Conservation (phyloP, 2,888 invertebrate genomes). For the Cheilosia pagana region DNA sequence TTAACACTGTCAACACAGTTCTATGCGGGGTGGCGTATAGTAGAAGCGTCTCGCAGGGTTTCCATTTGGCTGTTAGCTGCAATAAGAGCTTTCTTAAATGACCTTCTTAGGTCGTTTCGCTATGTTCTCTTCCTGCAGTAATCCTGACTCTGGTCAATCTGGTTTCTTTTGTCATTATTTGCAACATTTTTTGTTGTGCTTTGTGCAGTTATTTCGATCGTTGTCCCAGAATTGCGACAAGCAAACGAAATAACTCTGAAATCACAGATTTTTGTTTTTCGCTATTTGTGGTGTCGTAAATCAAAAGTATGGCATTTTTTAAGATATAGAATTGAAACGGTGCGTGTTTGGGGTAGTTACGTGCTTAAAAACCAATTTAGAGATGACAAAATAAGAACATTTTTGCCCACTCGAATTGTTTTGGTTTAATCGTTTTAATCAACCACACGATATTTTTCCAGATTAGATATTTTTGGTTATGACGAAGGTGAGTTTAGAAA, state of each 20-base stretch:
- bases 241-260: slow-evolving; percentile 38
- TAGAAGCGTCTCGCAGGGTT: slow-evolving; percentile 21
- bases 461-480: too few species aligned
- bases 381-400: slow-evolving; percentile 24
- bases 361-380: not conserved
- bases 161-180: slow-evolving; percentile 49
- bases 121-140: slow-evolving; percentile 60
- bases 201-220: slow-evolving; percentile 29
- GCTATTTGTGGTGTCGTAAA: slow-evolving; percentile 35
- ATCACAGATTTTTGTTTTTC: not conserved
- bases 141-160: slow-evolving; percentile 61
- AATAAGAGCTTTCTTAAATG: slow-evolving; percentile 64
- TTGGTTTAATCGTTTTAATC: too few species aligned
- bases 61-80: slow-evolving; percentile 21
- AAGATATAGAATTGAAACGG: not conserved
- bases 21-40: slow-evolving; percentile 22
- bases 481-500: too few species aligned
- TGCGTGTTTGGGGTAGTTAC: slow-evolving; percentile 29
- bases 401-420: too few species aligned
- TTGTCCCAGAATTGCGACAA: slow-evolving; percentile 15
- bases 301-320: slow-evolving; percentile 26
- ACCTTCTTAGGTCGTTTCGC: slow-evolving; percentile 72
- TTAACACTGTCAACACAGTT: slow-evolving; percentile 19
- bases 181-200: slow-evolving; percentile 10
- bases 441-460: too few species aligned